Evolutionary conservation across 92 coral and sea anemone genomes (phyloP).

Genomic region (Parazoanthus darwini): DNA sequence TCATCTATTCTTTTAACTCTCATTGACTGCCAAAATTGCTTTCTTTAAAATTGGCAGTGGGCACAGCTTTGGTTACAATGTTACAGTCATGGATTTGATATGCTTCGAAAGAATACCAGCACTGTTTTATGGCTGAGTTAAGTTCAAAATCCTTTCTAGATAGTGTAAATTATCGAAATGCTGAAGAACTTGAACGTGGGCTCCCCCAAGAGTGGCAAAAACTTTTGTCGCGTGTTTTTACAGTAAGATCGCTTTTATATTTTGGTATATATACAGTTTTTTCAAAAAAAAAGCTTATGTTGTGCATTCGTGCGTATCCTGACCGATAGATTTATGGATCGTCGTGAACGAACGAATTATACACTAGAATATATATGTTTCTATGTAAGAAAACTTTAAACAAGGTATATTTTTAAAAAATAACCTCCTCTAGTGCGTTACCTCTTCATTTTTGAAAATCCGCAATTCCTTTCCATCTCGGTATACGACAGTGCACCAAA

Average conservation of each 20-base stretch:
- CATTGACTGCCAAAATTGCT: no score
- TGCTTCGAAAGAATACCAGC: background rate
- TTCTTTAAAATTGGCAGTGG: no score
- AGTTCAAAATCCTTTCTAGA: no score
- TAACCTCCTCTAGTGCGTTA: background rate
- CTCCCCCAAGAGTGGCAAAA: no score
- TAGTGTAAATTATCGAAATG: no score
- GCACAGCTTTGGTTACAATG: no score
- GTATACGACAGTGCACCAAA: background rate
- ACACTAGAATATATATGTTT: background rate
- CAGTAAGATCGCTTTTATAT: no score
- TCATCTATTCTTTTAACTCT: background rate
- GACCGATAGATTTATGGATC: background rate
- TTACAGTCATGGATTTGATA: background rate
- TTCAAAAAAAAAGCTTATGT: background rate
- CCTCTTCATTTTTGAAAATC: background rate
- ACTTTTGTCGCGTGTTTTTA: no score
- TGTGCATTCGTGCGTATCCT: background rate
- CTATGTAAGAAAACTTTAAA: no score
- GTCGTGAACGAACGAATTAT: background rate
- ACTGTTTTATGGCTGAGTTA: no score
- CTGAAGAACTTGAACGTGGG: no score
- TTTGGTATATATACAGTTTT: background rate
- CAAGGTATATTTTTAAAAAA: background rate
- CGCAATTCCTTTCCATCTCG: no score